A percentile compares a stretch with the other conserved stretches of the same genome.
phyloP scores from a whole-genome alignment of 2,888 invertebrate species.

The Mycalesis mineus region DNA sequence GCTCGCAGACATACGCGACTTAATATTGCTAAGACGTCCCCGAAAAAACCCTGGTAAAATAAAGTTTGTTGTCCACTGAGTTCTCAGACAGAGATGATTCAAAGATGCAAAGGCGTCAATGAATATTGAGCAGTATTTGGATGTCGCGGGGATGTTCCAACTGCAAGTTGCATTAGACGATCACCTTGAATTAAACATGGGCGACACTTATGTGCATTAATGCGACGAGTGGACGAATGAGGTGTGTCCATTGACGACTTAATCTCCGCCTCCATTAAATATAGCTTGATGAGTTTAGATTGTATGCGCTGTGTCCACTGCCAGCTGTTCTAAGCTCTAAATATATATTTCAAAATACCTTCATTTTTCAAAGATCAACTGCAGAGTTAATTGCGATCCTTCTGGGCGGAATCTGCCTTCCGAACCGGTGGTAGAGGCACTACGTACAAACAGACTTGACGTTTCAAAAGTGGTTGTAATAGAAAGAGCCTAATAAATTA shows the following conservation, averaged over 20 bases:
- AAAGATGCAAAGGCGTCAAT: background rate
- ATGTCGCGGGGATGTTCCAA: slow-evolving; percentile 1
- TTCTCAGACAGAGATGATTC: background rate
- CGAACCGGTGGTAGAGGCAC: too few relatives aligned
- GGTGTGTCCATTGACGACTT: slow-evolving; percentile 36
- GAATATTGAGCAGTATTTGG: slow-evolving; percentile 2
- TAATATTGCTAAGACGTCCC: too few relatives aligned
- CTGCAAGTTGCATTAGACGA: slow-evolving; percentile 14
- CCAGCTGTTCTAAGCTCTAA: too few relatives aligned
- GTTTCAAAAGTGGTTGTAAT: too few relatives aligned
- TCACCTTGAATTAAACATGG: slow-evolving; percentile 32
- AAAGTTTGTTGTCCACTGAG: background rate
- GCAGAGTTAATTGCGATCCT: too few relatives aligned
- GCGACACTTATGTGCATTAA: slow-evolving; percentile 30
- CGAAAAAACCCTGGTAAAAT: too few relatives aligned
- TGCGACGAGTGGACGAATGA: slow-evolving; percentile 31
- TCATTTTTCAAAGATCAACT: too few relatives aligned
- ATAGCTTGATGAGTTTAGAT: slow-evolving; percentile 33
- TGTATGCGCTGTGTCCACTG: slow-evolving; percentile 11
- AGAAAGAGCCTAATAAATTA: too few relatives aligned
- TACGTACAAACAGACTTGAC: too few relatives aligned
- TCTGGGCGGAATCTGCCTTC: too few relatives aligned
- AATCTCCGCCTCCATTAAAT: slow-evolving; percentile 39
- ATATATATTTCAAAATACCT: too few relatives aligned
- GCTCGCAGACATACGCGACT: too few relatives aligned